phyloP scores from a whole-genome alignment of 1,140 invertebrate species.

The Holcopasites calliopsidis region DNA sequence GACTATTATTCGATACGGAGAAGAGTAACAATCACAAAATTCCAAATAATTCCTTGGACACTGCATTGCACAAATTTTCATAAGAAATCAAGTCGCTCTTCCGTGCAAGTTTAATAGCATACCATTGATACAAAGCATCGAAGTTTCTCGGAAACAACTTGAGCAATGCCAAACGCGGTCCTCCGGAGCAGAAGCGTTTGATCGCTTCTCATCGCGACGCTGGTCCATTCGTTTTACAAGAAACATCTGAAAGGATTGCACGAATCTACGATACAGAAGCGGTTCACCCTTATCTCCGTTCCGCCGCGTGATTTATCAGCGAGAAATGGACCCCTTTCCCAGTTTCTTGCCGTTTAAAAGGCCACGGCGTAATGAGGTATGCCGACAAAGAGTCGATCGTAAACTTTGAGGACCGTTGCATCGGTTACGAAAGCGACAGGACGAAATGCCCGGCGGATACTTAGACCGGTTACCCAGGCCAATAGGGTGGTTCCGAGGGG shows the following conservation, averaged over 20 bases:
- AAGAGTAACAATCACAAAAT: no score
- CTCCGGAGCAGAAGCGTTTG: background rate
- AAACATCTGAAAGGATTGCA: background rate
- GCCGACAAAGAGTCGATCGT: slow-evolving; percentile 51
- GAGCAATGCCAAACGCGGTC: background rate
- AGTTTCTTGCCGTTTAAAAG: slow-evolving; percentile 35
- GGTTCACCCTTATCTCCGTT: slow-evolving; percentile 5
- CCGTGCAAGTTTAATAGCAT: no score
- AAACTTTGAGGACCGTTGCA: slow-evolving; percentile 44
- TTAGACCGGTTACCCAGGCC: slow-evolving; percentile 55
- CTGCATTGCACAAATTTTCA: no score
- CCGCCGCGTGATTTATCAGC: slow-evolving; percentile 36
- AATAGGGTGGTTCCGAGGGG: slow-evolving; percentile 45
- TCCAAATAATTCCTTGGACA: no score
- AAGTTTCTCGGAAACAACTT: background rate
- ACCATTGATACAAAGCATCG: no score
- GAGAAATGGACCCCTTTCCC: slow-evolving; percentile 16
- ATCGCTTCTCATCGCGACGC: background rate
- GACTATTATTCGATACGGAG: no score
- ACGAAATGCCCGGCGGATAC: slow-evolving; percentile 50
- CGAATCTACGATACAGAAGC: slow-evolving; percentile 6
- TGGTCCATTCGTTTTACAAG: slow-evolving; percentile 14
- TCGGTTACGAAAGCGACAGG: slow-evolving; percentile 25
- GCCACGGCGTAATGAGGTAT: slow-evolving; percentile 31
- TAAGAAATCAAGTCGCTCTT: no score